Conservation (phyloP, 2,113 vertebrate genomes). For the Choloepus hoffmanni region DNA sequence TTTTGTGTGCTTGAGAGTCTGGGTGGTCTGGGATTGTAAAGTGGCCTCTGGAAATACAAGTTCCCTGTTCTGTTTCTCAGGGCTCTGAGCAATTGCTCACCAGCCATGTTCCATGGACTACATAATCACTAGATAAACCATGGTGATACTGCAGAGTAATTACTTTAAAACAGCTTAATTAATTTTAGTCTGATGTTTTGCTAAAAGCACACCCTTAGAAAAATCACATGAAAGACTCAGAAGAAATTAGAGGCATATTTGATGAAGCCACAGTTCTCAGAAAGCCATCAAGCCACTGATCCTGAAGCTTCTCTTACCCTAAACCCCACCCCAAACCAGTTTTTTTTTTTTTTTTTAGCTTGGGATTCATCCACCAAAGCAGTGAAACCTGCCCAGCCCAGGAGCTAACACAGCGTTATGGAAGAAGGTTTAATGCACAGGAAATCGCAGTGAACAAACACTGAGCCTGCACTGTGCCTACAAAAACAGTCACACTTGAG, state of each 20-base stretch:
- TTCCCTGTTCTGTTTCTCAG: not conserved
- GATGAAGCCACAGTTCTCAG: not conserved
- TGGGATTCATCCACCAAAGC: not conserved
- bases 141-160: slow-evolving; percentile 47
- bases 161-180: slow-evolving; percentile 55
- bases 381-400: not conserved
- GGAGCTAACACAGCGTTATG: not conserved
- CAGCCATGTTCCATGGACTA: not conserved
- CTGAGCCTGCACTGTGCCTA: not conserved
- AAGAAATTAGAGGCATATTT: not conserved
- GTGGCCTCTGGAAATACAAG: not conserved
- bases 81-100: slow-evolving; percentile 27
- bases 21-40: slow-evolving; percentile 73
- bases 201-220: slow-evolving; percentile 60
- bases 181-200: slow-evolving; percentile 54
- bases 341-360: not conserved
- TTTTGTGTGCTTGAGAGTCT: slow-evolving; percentile 53
- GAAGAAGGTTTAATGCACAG: not conserved
- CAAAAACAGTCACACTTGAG: not conserved
- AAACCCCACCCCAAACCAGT: not conserved
- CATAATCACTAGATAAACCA: slow-evolving; percentile 53
- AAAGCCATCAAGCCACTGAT: not conserved
- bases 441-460: not conserved
- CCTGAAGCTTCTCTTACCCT: not conserved
- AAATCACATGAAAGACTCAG: slow-evolving; percentile 60